Conservation (phyloP, 92 coral and sea anemone genomes). For the Porites divaricata region DNA sequence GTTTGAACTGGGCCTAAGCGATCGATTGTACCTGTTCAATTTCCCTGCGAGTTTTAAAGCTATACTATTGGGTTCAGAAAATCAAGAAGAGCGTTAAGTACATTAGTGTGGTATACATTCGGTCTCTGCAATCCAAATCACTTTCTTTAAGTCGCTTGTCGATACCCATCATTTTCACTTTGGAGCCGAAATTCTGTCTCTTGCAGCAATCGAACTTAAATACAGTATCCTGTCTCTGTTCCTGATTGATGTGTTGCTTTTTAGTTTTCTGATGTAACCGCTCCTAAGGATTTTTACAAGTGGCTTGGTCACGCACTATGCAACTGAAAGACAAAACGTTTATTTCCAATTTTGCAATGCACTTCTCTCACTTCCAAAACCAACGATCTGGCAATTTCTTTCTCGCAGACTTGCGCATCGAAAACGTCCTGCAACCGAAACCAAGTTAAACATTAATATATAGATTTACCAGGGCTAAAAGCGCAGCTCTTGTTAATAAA, state of each 20-base stretch:
- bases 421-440: conserved; percentile 8
- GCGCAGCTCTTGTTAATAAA: too few relatives aligned
- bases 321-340: conserved; percentile 40
- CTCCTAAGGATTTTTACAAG: neutral
- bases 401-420: conserved; percentile 15
- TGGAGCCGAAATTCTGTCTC: neutral
- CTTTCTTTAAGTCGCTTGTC: too few relatives aligned
- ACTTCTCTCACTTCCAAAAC: conserved; percentile 39
- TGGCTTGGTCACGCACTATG: conserved; percentile 14
- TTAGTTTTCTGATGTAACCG: neutral
- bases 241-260: neutral
- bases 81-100: too few relatives aligned
- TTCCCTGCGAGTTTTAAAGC: too few relatives aligned
- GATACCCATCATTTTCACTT: too few relatives aligned
- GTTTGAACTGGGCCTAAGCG: too few relatives aligned
- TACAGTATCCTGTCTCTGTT: neutral
- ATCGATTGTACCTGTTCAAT: too few relatives aligned
- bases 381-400: conserved; percentile 33
- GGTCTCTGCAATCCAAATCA: too few relatives aligned
- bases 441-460: neutral
- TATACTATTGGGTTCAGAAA: too few relatives aligned
- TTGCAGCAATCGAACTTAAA: neutral
- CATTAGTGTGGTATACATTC: too few relatives aligned
- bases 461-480: too few relatives aligned
- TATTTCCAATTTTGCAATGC: conserved; percentile 46